phyloP scores from a whole-genome alignment of 2,113 vertebrate species.

The Megaleporinus macrocephalus region DNA sequence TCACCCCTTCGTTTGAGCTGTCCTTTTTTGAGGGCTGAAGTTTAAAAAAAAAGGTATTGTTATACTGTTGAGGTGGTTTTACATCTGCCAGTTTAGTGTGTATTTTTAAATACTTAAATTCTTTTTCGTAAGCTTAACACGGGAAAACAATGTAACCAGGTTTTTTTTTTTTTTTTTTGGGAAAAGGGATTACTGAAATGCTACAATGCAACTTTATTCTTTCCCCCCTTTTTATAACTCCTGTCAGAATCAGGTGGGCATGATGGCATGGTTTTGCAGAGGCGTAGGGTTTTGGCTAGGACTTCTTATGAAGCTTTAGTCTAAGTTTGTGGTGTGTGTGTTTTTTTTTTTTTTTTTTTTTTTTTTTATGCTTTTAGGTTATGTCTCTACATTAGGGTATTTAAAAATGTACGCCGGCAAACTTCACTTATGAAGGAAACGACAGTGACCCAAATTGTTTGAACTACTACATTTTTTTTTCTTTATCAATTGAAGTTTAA shows the following conservation, averaged over 20 bases:
- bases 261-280: constrained; percentile 34
- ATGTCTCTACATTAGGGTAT: constrained; percentile 64
- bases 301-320: constrained; percentile 60
- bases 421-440: constrained; percentile 67
- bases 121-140: constrained; percentile 37
- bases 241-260: constrained; percentile 32
- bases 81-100: constrained; percentile 81
- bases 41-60: constrained; percentile 70
- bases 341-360: constrained; percentile 25
- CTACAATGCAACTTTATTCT: constrained; percentile 16
- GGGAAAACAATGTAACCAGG: constrained; percentile 24
- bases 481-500: constrained; percentile 13
- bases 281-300: constrained; percentile 63
- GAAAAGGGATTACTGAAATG: constrained; percentile 40
- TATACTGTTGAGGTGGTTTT: constrained; percentile 81
- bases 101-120: constrained; percentile 71
- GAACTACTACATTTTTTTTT: constrained; percentile 42
- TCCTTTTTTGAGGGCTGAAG: constrained; percentile 70
- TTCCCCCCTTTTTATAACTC: not conserved
- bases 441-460: constrained; percentile 45
- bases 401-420: constrained; percentile 63
- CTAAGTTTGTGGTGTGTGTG: constrained; percentile 33
- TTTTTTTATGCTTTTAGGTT: constrained; percentile 66
- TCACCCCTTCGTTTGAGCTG: constrained; percentile 73
- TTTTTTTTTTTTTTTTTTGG: not conserved